These are phyloP conservation scores for Triplophysa tibetana DNA, from an alignment of 2,113 vertebrate species.

Conservation along the genomic window DNA sequence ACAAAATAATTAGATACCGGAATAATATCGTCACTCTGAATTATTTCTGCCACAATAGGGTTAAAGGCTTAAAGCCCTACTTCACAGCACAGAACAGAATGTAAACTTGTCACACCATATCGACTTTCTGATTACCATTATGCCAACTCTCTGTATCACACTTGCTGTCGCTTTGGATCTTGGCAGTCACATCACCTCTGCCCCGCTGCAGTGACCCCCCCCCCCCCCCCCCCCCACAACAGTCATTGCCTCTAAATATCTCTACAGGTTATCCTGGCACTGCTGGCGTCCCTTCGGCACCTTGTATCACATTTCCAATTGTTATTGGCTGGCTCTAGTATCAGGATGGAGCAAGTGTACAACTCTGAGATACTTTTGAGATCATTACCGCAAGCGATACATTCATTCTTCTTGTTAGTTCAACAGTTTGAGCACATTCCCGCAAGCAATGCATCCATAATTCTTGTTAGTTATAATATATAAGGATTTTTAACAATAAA, in stretches of 20 bases:
- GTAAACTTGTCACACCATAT: not conserved
- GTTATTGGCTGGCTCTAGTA: not conserved
- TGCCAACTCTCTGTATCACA: slow-evolving; percentile 11
- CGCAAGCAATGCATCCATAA: not conserved
- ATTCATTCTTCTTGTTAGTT: not conserved
- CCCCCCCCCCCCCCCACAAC: not conserved
- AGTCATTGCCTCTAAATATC: slow-evolving; percentile 12
- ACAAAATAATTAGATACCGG: too few relatives aligned
- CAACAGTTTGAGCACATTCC: not conserved
- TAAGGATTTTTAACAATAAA: not conserved
- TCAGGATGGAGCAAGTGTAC: slow-evolving; percentile 19
- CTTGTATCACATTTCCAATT: not conserved
- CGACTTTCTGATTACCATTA: not conserved
- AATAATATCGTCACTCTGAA: too few relatives aligned
- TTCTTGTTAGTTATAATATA: not conserved
- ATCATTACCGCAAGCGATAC: not conserved
- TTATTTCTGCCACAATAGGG: too few relatives aligned
- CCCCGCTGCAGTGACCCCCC: slow-evolving; percentile 8
- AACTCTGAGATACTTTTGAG: slow-evolving; percentile 14
- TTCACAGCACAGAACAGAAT: not conserved
- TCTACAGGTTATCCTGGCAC: slow-evolving; percentile 2
- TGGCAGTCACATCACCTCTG: not conserved
- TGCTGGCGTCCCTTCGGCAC: slow-evolving; percentile 9
- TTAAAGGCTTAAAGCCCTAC: not conserved
- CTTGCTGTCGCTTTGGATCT: slow-evolving; percentile 32